Base-by-base conservation (phyloP, 2,888 invertebrate genomes). In the Tineola bisselliella region DNA sequence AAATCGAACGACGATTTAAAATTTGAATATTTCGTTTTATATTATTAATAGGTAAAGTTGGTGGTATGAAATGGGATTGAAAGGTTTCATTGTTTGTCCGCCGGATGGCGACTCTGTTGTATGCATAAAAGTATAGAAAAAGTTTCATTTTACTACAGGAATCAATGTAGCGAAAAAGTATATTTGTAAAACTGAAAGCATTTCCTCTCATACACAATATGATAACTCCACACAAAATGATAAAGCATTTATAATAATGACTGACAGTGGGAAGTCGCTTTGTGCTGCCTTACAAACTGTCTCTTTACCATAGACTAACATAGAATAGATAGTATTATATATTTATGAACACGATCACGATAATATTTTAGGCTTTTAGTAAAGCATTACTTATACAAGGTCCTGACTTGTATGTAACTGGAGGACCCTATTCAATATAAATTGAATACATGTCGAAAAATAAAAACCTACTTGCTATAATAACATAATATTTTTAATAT, bases 261-360 rank as follows among this genome's bases (percentile, higher is more conserved):
- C 65, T 70, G 68, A 65, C 70, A 69, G 65, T 64, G 63, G 66
- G 67, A 69, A 68, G 66, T 63, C 66, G 62, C 61, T 66, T 68
- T 66, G 67, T 62, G 44, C 65, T 63, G 63, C 13, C n/a, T 48
- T 8, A 15, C 19, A 48, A 18, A 25, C 18, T 54, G 17, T 19
- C 54, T 10, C 15, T 15, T 10, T 17, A 48, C 48, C 48, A 48
- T 48, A 48, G 48, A 48, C 3, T 15, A 17, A 48, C 2, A 3
- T 43, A 43, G 13, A 5, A 2, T 8, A 43, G 25, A 25, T 25
- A 25, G 25, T 4, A 38, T 10, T 15, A 48, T 17, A 13, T 10
- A 48, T n/a, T n/a, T n/a, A n/a, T n/a, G n/a, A n/a, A 48, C 48
- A 48, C 6, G 25, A 25, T 25, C 2, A 25, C n/a, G 6, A 25